Base-by-base conservation (phyloP, 2,888 invertebrate species). In the Heliothis peltigera region DNA sequence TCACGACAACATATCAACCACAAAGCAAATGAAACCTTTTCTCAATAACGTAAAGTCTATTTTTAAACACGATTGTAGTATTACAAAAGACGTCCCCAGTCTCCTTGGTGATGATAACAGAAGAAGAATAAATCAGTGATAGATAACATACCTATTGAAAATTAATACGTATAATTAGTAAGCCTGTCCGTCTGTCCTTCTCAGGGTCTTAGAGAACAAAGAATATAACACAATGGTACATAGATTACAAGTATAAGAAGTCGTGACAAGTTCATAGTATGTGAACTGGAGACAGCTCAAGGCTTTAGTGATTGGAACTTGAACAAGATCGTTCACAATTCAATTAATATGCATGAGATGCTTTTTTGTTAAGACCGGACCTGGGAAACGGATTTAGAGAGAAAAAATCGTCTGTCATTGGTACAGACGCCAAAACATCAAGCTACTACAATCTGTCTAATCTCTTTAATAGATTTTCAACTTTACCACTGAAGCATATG, bases 211-310 rank as follows among this genome's bases (percentile, higher is more conserved):
- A 48, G 53, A 55, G 64, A 59, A 74, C 74, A 74, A 74, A 74
- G 65, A 54, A 57, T 25, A 17, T 57, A 35, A 1, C 12, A 70
- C 75, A 77, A 76, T 73, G 39, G 57, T 18, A 57, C 62, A 67
- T 60, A 58, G 22, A 76, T 76, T 61, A 66, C 54, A 21, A 51
- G n/a, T 18, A 47, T 47, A n/a, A 48, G 59, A 57, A 44, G 47
- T 77, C 77, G 77, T 77, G 77, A 77, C 77, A 61, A 64, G 77
- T 67, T 63, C 44, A 21, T 43, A 54, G 57, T 47, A 48, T 56
- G 10, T 21, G 21, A 18, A 43, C 46, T 3, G 18, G 18, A 35
- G 53, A 55, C 55, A 28, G 49, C 19, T 70, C 74, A 74, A 75
- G 74, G 75, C 55, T 52, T 18, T 42, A 28, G 52, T 39, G 52